These are phyloP conservation scores for Zhuqinia jingwanae DNA, from an alignment of 2,888 invertebrate species.

Conservation along the genomic window DNA sequence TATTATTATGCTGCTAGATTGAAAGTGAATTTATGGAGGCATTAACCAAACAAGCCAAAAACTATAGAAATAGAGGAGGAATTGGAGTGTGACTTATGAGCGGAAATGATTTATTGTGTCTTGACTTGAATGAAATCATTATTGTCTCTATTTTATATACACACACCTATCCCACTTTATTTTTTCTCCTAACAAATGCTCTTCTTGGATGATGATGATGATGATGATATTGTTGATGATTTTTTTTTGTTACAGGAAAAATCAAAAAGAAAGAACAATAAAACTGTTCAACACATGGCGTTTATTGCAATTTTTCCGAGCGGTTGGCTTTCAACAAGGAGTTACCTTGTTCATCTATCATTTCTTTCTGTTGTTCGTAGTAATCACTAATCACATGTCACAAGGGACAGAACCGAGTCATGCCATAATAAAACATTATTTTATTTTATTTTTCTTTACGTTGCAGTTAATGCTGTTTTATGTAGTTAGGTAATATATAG, in stretches of 20 bases:
- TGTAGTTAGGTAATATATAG: too few species aligned
- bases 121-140: conserved; percentile 64
- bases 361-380: too few species aligned
- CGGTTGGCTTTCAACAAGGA: neutral
- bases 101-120: conserved; percentile 71
- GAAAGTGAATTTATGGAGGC: conserved; percentile 33
- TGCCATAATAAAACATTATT: too few species aligned
- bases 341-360: conserved; percentile 45
- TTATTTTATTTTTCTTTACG: too few species aligned
- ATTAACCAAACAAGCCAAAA: neutral
- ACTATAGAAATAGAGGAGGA: conserved; percentile 48
- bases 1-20: neutral
- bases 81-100: conserved; percentile 71
- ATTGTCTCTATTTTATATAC: conserved; percentile 48
- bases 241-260: conserved; percentile 15
- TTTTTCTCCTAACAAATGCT: neutral
- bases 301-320: neutral
- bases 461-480: too few species aligned
- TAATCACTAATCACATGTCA: too few species aligned
- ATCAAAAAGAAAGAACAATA: neutral
- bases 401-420: too few species aligned
- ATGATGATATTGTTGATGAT: neutral
- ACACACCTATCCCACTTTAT: neutral
- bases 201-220: too few species aligned
- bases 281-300: neutral